These are phyloP conservation scores for Daubentonia madagascariensis DNA, from an alignment of 2,113 vertebrate genomes.

Conservation along the genomic window DNA sequence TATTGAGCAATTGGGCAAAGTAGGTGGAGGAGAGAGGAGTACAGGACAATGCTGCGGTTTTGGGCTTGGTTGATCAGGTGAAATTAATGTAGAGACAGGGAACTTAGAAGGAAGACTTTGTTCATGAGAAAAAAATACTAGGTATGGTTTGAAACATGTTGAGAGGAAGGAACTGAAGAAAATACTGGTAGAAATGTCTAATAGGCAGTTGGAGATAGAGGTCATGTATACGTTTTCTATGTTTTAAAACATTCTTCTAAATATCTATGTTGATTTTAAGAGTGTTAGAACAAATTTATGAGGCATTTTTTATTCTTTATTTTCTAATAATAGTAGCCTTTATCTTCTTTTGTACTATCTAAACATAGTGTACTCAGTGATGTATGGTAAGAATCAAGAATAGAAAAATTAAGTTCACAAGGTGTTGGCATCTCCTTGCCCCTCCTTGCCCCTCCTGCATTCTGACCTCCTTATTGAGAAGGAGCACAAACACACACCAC, in stretches of 20 bases:
- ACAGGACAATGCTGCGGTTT: not conserved
- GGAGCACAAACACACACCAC: not conserved
- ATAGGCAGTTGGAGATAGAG: not conserved
- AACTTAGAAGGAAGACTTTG: not conserved
- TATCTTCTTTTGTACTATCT: not conserved
- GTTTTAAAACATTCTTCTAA: not conserved
- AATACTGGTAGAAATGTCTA: not conserved
- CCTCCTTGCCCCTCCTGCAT: not conserved
- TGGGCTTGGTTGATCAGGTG: not conserved
- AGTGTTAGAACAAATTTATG: not conserved
- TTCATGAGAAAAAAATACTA: not conserved
- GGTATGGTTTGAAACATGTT: not conserved
- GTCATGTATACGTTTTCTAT: not conserved
- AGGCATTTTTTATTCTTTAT: not conserved
- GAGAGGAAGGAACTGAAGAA: not conserved
- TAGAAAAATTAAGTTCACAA: not conserved
- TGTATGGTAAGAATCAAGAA: not conserved
- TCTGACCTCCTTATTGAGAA: not conserved
- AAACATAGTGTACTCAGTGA: not conserved
- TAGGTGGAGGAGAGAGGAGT: not conserved
- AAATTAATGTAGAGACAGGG: not conserved
- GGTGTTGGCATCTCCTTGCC: not conserved
- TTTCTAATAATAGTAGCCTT: not conserved
- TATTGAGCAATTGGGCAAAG: not conserved
- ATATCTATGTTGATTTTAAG: not conserved